Conservation (phyloP, 2,888 invertebrate species). For the Rapana venosa region DNA sequence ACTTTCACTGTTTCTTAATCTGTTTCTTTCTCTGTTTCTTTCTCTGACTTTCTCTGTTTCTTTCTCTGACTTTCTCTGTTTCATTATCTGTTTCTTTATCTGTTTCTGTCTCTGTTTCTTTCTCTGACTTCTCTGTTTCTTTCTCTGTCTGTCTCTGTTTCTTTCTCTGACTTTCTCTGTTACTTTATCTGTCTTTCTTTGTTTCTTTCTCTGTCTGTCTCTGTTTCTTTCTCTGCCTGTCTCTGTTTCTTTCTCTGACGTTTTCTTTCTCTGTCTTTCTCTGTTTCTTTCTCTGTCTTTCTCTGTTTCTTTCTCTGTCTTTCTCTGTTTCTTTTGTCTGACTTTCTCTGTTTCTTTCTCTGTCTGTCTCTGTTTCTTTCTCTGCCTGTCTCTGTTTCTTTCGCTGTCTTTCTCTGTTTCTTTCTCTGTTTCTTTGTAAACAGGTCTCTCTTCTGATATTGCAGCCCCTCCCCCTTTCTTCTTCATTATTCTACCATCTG, state of each 20-base stretch:
- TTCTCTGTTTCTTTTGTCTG: not conserved
- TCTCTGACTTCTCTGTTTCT: too few species aligned
- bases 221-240: too few species aligned
- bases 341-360: not conserved
- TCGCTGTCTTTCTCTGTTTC: not conserved
- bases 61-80: too few species aligned
- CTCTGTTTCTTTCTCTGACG: not conserved
- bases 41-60: not conserved
- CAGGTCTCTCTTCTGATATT: too few species aligned
- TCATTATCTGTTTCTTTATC: too few species aligned
- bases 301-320: slow-evolving; percentile 8
- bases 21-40: slow-evolving; percentile 1
- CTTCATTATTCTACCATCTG: too few species aligned
- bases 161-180: too few species aligned
- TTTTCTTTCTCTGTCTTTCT: not conserved
- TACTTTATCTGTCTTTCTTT: not conserved
- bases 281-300: slow-evolving; percentile 16
- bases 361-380: not conserved
- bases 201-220: not conserved
- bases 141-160: too few species aligned
- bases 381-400: not conserved
- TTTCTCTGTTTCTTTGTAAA: too few species aligned
- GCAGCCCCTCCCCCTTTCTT: too few species aligned
- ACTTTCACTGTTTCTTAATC: too few species aligned
- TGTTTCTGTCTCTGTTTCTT: too few species aligned